Evolutionary conservation across 1,140 invertebrate genomes (phyloP).

Genomic region (Caenorhabditis latens): DNA sequence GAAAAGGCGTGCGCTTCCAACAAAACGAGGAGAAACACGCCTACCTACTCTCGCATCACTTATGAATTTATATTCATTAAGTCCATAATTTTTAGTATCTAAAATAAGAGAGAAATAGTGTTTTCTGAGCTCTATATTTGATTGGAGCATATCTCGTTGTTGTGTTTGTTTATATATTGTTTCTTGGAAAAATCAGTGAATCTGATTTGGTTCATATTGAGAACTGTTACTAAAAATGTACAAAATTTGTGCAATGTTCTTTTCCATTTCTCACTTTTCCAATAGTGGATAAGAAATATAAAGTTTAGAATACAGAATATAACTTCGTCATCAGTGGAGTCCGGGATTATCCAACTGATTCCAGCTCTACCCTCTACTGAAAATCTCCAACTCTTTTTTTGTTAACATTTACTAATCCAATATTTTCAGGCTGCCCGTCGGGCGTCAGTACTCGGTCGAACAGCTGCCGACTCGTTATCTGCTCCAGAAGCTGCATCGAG

Average conservation of each 20-base stretch:
- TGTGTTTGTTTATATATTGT: too few species aligned
- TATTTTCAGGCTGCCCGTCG: slow-evolving; percentile 45
- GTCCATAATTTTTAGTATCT: not conserved
- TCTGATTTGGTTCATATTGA: too few species aligned
- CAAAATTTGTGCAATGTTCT: too few species aligned
- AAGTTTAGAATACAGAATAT: too few species aligned
- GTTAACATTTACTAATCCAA: not conserved
- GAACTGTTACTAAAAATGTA: too few species aligned
- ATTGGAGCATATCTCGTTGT: too few species aligned
- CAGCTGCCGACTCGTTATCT: slow-evolving; percentile 37
- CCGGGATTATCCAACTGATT: too few species aligned
- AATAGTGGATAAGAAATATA: too few species aligned
- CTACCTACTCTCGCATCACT: slow-evolving; percentile 52
- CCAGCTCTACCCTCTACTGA: too few species aligned
- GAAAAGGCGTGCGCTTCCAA: slow-evolving; percentile 52
- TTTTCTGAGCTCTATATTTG: not conserved
- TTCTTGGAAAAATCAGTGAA: too few species aligned
- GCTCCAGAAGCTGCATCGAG: slow-evolving; percentile 38
- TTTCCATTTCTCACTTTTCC: too few species aligned
- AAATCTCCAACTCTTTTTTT: not conserved
- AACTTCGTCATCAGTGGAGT: too few species aligned
- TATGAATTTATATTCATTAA: slow-evolving; percentile 56
- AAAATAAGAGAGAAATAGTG: not conserved
- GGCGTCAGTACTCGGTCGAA: slow-evolving; percentile 47
- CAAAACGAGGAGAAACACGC: slow-evolving; percentile 46